phyloP scores from a whole-genome alignment of 2,888 invertebrate genomes.

The Drosophila longiperda region DNA sequence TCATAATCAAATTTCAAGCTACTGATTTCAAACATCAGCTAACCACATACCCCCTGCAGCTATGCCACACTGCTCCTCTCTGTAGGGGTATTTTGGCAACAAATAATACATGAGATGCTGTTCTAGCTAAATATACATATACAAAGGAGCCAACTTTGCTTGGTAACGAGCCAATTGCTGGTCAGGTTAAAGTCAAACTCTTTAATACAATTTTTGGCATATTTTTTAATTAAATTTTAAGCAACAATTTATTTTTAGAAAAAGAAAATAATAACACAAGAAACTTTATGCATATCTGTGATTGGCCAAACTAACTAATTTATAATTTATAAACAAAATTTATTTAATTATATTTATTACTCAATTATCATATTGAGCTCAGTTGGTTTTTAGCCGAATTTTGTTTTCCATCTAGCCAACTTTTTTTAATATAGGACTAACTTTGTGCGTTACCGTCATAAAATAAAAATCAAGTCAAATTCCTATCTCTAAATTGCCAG shows the following conservation, averaged over 20 bases:
- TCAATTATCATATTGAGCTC: background rate
- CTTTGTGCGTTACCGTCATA: slow-evolving; percentile 27
- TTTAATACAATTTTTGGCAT: slow-evolving; percentile 8
- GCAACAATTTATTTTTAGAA: background rate
- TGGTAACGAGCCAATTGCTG: slow-evolving; percentile 9
- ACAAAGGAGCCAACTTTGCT: slow-evolving; percentile 11
- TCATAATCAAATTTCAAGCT: slow-evolving; percentile 54
- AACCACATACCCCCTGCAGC: slow-evolving; percentile 1
- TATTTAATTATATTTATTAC: background rate
- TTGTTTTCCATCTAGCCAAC: background rate
- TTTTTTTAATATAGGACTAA: slow-evolving; percentile 4
- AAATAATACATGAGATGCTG: slow-evolving; percentile 33
- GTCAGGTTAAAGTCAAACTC: background rate
- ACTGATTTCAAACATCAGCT: slow-evolving; percentile 19
- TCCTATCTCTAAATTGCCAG: slow-evolving; percentile 60
- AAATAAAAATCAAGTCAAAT: slow-evolving; percentile 67
- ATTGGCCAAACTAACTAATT: background rate
- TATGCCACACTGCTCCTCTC: background rate
- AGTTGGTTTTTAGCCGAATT: background rate
- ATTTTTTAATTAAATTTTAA: slow-evolving; percentile 9
- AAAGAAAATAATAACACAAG: background rate
- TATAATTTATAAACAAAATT: background rate
- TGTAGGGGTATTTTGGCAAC: background rate
- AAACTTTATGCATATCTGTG: background rate
- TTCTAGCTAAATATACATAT: background rate